Conservation (phyloP, 2,113 vertebrate genomes). For the Nycticebus coucang region DNA sequence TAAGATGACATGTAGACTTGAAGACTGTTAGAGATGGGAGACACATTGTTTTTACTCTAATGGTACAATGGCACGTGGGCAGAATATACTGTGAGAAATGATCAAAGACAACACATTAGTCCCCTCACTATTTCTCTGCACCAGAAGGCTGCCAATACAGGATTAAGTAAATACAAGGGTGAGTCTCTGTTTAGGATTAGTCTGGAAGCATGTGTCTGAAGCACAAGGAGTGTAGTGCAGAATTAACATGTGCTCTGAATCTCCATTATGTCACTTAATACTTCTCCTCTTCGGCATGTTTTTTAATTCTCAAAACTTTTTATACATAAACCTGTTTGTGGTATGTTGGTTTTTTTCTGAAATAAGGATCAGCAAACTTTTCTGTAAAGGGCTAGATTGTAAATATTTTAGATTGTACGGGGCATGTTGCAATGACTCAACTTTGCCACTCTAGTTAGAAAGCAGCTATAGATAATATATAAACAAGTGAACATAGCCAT, state of each 20-base stretch:
- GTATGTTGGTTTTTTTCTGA: neutral
- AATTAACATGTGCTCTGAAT: neutral
- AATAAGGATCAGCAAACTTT: neutral
- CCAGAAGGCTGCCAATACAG: rapidly evolving
- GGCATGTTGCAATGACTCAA: rapidly evolving
- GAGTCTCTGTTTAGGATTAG: neutral
- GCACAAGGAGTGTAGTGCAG: neutral
- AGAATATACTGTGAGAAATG: neutral
- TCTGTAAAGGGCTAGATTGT: neutral
- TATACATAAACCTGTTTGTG: neutral
- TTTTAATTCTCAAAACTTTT: neutral
- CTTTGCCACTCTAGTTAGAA: neutral
- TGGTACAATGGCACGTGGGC: neutral
- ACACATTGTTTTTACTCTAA: neutral
- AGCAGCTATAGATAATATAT: neutral
- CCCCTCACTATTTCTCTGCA: neutral
- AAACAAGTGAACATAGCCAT: neutral
- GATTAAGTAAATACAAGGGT: neutral
- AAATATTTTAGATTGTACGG: neutral
- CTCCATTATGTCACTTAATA: neutral
- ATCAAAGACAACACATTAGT: neutral
- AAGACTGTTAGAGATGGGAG: neutral
- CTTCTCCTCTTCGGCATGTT: neutral
- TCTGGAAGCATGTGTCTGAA: neutral
- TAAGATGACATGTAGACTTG: neutral